Conservation (phyloP, 2,888 invertebrate genomes). For the Parnassius orleans region DNA sequence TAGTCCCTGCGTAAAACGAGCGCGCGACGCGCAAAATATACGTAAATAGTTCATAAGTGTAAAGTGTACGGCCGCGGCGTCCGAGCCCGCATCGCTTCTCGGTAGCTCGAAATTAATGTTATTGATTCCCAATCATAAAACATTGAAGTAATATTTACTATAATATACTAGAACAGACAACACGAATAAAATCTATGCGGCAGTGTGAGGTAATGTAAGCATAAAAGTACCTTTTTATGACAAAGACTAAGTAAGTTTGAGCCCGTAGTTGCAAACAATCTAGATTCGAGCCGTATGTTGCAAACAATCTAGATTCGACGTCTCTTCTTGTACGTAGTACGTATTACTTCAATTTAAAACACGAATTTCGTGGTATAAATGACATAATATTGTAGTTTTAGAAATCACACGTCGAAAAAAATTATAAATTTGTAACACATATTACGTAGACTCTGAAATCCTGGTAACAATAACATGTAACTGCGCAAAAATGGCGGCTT, state of each 20-base stretch:
- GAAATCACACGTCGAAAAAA: conserved; percentile 5
- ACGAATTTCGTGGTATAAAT: not conserved
- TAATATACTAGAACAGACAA: no score
- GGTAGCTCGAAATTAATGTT: conserved; percentile 27
- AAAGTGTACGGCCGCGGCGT: conserved; percentile 39
- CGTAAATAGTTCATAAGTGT: conserved; percentile 70
- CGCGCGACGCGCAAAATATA: conserved; percentile 62
- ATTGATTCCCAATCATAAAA: conserved; percentile 14
- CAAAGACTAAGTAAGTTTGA: no score
- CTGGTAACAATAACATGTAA: not conserved
- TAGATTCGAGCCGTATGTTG: no score
- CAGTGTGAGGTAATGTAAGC: no score
- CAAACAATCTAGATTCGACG: no score
- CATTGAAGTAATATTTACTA: no score
- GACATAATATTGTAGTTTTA: conserved; percentile 22
- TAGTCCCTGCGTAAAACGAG: conserved; percentile 58
- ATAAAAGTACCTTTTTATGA: no score
- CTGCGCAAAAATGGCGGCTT: conserved; percentile 10
- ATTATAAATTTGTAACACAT: not conserved
- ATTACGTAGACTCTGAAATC: not conserved
- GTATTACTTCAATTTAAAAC: no score
- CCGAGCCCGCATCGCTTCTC: conserved; percentile 39
- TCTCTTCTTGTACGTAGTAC: no score
- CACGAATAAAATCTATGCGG: no score
- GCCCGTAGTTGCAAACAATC: no score